Base-by-base conservation (phyloP, 2,888 invertebrate species). In the Netelia fuscicornis region DNA sequence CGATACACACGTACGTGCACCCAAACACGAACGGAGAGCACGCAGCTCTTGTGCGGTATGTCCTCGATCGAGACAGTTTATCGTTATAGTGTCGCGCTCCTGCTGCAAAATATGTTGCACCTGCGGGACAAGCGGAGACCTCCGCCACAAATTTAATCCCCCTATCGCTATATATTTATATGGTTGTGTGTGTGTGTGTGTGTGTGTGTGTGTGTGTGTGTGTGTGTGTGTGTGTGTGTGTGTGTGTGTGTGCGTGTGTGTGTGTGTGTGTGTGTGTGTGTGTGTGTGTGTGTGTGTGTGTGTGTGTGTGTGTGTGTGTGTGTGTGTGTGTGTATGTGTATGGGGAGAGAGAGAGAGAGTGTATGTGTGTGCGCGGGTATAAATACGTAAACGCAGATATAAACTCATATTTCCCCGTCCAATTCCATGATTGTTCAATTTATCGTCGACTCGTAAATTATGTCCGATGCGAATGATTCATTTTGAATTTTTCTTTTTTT, bases 61-160 rank as follows among this genome's bases (percentile, higher is more conserved):
- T 80, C 72, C 79, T 75, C 75, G 70, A 81, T 85, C 82, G 81
- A 80, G 77, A 83, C 85, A 74, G 85, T 85, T 80, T 77, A 80
- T 85, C 72, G 82, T 80, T 83, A 74, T 68, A 62, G 83, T 67
- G 72, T 76, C 72, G 87, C 85, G 56, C 2, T 62, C 85, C 80
- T 58, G 65, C 52, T 65, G 82, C 74, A 68, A 90, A 90, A 90
- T 90, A 87, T 90, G 90, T 90, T 87, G 90, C 88, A 90, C 90
- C 90, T 90, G 89, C 88, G 89, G 90, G 90, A 90, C 87, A 75
- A 25, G 76, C 2, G 82, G 76, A 58, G 88, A 88, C 88, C 86
- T 90, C 90, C 86, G 90, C 90, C 89, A 89, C 90, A 88, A 90
- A 88, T 90, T 89, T 89, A 90, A 90, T 90, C 82, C 82, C 65